phyloP scores from a whole-genome alignment of 23 tunicate species.

The Botrylloides violaceus region DNA sequence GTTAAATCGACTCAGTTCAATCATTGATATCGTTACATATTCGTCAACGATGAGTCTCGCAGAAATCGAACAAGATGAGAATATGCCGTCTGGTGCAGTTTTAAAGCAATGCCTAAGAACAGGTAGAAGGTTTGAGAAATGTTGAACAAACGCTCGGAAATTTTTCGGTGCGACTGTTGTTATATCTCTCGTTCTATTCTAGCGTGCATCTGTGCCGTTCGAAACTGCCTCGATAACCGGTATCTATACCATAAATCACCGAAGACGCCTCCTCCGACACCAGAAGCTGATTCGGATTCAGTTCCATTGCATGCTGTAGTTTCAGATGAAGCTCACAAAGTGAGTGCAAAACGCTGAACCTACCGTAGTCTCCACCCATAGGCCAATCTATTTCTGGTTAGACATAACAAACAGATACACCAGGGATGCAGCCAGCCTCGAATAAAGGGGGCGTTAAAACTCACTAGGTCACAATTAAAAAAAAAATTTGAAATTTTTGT shows the following conservation, averaged over 20 bases:
- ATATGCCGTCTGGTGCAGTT: slow-evolving; percentile 85
- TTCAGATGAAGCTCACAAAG: slow-evolving; percentile 23
- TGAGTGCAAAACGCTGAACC: neutral
- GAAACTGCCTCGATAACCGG: slow-evolving; percentile 85
- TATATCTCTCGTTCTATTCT: neutral
- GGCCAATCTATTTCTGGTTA: no score
- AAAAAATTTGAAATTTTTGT: no score
- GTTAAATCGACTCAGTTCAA: slow-evolving; percentile 47
- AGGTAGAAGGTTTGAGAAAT: slow-evolving; percentile 12
- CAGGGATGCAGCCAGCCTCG: no score
- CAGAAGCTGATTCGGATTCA: slow-evolving; percentile 1
- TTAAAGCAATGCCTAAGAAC: slow-evolving; percentile 78
- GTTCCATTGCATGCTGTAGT: slow-evolving; percentile 15
- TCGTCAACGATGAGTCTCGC: slow-evolving; percentile 51
- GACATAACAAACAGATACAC: no score
- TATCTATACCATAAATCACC: slow-evolving; percentile 23
- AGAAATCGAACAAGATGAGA: slow-evolving; percentile 88
- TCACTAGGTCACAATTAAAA: no score
- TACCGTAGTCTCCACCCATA: no score
- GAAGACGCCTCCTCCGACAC: slow-evolving; percentile 13
- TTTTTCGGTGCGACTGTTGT: neutral
- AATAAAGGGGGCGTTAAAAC: no score
- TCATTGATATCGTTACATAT: slow-evolving; percentile 68
- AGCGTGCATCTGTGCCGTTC: slow-evolving; percentile 94
- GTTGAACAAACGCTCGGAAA: neutral